A percentile compares a stretch with the other conserved stretches of the same genome.
These are phyloP conservation scores for Heteromyza rotundicornis DNA, from an alignment of 2,888 invertebrate species.

Conservation along the genomic window DNA sequence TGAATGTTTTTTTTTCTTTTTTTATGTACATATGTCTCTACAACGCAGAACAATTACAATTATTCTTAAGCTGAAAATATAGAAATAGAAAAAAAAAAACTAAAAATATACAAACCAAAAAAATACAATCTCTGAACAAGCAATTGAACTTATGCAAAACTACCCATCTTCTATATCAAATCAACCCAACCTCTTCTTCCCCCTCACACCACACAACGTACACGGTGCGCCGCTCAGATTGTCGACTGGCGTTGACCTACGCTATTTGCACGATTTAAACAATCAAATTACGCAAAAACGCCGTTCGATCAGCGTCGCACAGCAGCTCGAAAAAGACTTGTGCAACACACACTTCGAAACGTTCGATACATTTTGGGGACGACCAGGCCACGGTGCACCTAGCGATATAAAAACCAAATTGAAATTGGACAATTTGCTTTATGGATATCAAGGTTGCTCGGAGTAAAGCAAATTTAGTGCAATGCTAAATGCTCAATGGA, in stretches of 20 bases:
- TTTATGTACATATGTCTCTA: too few relatives aligned
- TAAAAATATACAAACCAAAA: slow-evolving; percentile 20
- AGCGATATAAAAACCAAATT: slow-evolving; percentile 54
- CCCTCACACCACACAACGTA: neutral
- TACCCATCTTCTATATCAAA: slow-evolving; percentile 13
- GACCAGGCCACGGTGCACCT: slow-evolving; percentile 71
- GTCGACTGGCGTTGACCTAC: slow-evolving; percentile 54
- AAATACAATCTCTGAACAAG: slow-evolving; percentile 2
- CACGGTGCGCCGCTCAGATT: slow-evolving; percentile 35
- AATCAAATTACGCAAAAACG: slow-evolving; percentile 66
- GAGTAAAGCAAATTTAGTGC: slow-evolving; percentile 47
- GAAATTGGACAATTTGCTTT: slow-evolving; percentile 63
- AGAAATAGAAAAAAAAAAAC: slow-evolving; percentile 47
- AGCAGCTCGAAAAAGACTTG: slow-evolving; percentile 68
- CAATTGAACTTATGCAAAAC: slow-evolving; percentile 30
- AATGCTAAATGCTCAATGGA: slow-evolving; percentile 28
- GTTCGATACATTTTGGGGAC: slow-evolving; percentile 80
- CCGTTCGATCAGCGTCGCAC: slow-evolving; percentile 54
- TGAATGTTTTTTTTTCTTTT: too few relatives aligned
- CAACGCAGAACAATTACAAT: slow-evolving; percentile 52
- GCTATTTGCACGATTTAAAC: slow-evolving; percentile 65
- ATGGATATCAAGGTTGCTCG: slow-evolving; percentile 48
- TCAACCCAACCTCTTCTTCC: slow-evolving; percentile 17
- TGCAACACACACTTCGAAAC: slow-evolving; percentile 76
- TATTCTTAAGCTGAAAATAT: slow-evolving; percentile 55